phyloP scores from a whole-genome alignment of 2,113 vertebrate species.

The Lagopus leucura region DNA sequence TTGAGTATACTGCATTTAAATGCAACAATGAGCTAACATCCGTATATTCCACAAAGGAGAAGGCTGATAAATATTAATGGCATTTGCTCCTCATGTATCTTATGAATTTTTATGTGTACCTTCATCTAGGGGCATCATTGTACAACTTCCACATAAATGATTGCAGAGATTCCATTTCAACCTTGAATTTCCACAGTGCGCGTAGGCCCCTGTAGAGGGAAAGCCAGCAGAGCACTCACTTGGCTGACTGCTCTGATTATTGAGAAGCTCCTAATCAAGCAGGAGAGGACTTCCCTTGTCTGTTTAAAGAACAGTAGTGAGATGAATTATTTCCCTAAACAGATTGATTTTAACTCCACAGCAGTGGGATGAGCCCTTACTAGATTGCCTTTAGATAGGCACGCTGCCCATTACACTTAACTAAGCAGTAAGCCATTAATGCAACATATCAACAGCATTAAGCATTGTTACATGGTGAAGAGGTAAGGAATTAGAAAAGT shows the following conservation, averaged over 20 bases:
- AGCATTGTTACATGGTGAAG: background rate
- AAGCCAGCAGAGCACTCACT: conserved; percentile 31
- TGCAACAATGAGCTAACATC: conserved; percentile 70
- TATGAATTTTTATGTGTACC: conserved; percentile 72
- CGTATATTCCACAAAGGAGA: conserved; percentile 68
- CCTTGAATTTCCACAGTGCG: conserved; percentile 58
- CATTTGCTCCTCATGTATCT: conserved; percentile 62
- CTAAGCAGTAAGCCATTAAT: background rate
- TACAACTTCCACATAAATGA: conserved; percentile 65
- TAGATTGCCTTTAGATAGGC: background rate
- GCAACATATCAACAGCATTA: conserved; percentile 10
- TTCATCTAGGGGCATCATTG: conserved; percentile 62
- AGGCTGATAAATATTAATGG: conserved; percentile 76
- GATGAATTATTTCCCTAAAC: conserved; percentile 34
- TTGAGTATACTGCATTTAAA: conserved; percentile 65
- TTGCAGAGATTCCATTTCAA: conserved; percentile 64
- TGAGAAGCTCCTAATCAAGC: background rate
- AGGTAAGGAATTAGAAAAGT: background rate
- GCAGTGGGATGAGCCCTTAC: background rate
- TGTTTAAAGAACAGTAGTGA: conserved; percentile 17
- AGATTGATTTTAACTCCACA: conserved; percentile 30
- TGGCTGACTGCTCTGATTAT: conserved; percentile 2
- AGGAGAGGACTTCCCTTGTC: background rate
- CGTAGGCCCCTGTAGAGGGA: conserved; percentile 6
- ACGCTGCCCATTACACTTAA: background rate